These are phyloP conservation scores for Nemopilema nomurai DNA, from an alignment of 30 jellyfish, hydroid and myxozoan genomes.

Conservation along the genomic window DNA sequence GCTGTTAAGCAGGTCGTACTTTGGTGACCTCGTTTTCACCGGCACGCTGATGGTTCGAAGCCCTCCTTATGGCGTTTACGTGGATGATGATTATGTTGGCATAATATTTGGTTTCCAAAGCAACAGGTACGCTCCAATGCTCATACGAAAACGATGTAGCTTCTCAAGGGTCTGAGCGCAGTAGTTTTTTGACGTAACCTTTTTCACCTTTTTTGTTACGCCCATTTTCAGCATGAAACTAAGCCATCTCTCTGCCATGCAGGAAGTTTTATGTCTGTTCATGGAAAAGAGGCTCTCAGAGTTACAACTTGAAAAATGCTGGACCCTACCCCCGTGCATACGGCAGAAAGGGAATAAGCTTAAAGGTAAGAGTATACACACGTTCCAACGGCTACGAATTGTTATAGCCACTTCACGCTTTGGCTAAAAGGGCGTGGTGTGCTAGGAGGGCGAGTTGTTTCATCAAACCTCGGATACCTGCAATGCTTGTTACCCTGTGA, in stretches of 20 bases:
- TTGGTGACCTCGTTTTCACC: conserved; percentile 57
- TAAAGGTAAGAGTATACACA: conserved; percentile 18
- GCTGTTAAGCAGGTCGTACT: conserved; percentile 45
- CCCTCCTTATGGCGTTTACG: conserved; percentile 22
- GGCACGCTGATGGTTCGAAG: conserved; percentile 73
- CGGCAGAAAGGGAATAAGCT: conserved; percentile 67
- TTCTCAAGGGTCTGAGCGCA: background rate
- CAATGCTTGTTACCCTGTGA: too few species aligned
- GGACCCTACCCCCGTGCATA: conserved; percentile 64
- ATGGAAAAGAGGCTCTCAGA: conserved; percentile 64
- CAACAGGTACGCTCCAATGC: conserved; percentile 49
- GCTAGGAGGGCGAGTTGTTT: too few species aligned
- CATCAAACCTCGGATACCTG: too few species aligned
- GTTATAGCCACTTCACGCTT: too few species aligned
- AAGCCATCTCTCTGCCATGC: background rate
- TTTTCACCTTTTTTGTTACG: background rate
- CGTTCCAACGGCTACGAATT: background rate
- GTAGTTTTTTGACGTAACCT: too few species aligned
- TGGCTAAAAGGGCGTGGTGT: too few species aligned
- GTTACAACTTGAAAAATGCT: conserved; percentile 36
- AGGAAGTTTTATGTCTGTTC: conserved; percentile 76
- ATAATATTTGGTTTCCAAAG: conserved; percentile 75
- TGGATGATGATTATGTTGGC: conserved; percentile 79
- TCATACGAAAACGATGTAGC: background rate
- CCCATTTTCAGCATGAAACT: background rate